A percentile compares a stretch with the other conserved stretches of the same genome.
phyloP scores from a whole-genome alignment of 2,797 vertebrate species.

The Acanthopagrus latus region DNA sequence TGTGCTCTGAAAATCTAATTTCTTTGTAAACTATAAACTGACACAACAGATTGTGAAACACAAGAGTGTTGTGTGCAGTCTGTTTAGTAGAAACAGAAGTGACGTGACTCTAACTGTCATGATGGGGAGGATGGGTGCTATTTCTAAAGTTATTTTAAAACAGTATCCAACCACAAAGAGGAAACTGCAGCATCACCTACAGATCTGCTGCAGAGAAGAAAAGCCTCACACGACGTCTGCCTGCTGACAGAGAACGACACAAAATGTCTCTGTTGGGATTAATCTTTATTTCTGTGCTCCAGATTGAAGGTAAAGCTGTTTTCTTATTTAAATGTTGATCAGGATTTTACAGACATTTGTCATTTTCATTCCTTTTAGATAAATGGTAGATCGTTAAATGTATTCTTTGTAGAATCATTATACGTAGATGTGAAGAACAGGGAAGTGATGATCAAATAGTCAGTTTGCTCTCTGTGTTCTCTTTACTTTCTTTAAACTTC shows the following conservation, averaged over 20 bases:
- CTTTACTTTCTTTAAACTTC: not conserved
- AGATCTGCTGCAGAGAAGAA: not conserved
- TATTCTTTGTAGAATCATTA: too few species aligned
- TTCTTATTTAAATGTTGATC: not conserved
- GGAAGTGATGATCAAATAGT: not conserved
- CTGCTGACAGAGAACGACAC: not conserved
- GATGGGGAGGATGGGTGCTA: too few species aligned
- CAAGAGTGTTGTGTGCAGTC: too few species aligned
- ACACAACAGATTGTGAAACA: too few species aligned
- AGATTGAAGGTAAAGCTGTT: conserved; percentile 12
- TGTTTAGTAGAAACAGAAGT: not conserved
- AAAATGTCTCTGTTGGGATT: conserved; percentile 12
- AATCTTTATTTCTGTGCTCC: conserved; percentile 18
- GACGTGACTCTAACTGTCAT: too few species aligned
- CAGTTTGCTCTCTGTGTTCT: not conserved
- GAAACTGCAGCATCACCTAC: not conserved
- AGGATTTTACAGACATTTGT: not conserved
- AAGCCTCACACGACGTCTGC: too few species aligned
- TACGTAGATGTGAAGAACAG: too few species aligned
- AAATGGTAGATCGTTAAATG: too few species aligned
- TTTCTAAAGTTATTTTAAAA: too few species aligned
- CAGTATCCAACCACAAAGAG: not conserved
- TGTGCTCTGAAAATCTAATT: not conserved
- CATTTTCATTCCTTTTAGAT: too few species aligned
- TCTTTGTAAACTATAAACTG: not conserved